Base-by-base conservation (phyloP, 2,888 invertebrate species). In the Cerastis leucographa region DNA sequence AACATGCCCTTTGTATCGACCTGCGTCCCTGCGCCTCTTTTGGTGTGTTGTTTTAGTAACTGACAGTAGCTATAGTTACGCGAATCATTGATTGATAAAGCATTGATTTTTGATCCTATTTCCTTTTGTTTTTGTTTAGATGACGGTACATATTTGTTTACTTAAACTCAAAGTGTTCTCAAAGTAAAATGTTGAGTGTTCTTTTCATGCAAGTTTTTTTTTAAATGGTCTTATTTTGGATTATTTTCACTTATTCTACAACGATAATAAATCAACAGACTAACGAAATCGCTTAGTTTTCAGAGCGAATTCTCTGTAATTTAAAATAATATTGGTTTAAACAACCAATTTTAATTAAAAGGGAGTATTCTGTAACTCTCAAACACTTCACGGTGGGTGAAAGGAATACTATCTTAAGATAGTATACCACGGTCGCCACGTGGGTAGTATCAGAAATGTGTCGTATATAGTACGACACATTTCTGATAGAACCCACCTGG, bases 381-480 rank as follows among this genome's bases (percentile, higher is more conserved):
- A 80, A 61, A 76, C 71, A 71, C 76, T 80, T 71, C 80, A 76
- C 42, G 14, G n/a, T 80, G 59, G 14, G 19, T 80, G 59, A 71
- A 51, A 42, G 49, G 42, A 19, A 59, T 56, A 69, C 29, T 80
- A 65, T 44, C n/a, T 51, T 22, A 51, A 14, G n/a, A n/a, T 35
- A 35, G 2, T 35, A 35, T 35, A 35, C 35, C 3, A 35, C 35
- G n/a, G 35, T 29, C 19, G 42, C 19, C n/a, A 19, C 5, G 35
- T 35, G 19, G 29, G 35, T 35, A n/a, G n/a, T 35, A 35, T 35
- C 35, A 35, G 35, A 35, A 35, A 35, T 35, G 35, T 35, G 35
- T 35, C 1, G 35, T 35, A 1, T 35, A 35, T 35, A 35, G 3
- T n/a, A n/a, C n/a, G n/a, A n/a, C n/a, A n/a, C n/a, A n/a, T n/a